These are phyloP conservation scores for Anastatus disparis DNA, from an alignment of 1,140 invertebrate genomes.

Conservation along the genomic window DNA sequence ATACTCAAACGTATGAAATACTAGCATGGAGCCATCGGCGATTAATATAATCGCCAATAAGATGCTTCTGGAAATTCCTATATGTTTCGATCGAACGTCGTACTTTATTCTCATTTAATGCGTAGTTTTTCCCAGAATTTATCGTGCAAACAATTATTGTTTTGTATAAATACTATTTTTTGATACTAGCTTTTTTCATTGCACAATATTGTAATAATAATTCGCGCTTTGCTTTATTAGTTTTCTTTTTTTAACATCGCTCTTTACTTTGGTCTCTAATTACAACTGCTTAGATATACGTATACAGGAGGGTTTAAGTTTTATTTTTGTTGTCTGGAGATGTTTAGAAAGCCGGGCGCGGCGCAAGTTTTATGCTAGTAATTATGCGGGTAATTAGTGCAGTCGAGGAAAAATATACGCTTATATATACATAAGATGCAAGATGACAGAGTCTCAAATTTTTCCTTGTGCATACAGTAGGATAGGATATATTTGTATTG, in stretches of 20 bases:
- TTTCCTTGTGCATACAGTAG: background rate
- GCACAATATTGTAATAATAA: too few relatives aligned
- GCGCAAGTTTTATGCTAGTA: slow-evolving; percentile 18
- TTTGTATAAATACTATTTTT: background rate
- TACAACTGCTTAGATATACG: background rate
- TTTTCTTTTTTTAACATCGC: too few relatives aligned
- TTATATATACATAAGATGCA: too few relatives aligned
- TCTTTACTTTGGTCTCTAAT: too few relatives aligned
- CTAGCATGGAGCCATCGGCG: background rate
- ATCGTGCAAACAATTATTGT: background rate
- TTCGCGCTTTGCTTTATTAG: too few relatives aligned
- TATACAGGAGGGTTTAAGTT: background rate
- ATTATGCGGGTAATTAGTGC: slow-evolving; percentile 33
- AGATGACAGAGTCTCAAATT: background rate
- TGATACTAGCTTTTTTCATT: background rate
- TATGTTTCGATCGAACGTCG: background rate
- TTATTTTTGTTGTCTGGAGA: slow-evolving; percentile 9
- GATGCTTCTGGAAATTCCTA: slow-evolving; percentile 4
- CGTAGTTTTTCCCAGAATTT: background rate
- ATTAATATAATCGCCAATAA: background rate
- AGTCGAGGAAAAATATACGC: slow-evolving; percentile 1
- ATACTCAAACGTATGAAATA: background rate
- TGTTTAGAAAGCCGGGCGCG: background rate
- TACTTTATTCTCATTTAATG: background rate
- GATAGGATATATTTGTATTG: too few relatives aligned